Conservation (phyloP, 2,113 vertebrate genomes). For the Brevimyrus niger region DNA sequence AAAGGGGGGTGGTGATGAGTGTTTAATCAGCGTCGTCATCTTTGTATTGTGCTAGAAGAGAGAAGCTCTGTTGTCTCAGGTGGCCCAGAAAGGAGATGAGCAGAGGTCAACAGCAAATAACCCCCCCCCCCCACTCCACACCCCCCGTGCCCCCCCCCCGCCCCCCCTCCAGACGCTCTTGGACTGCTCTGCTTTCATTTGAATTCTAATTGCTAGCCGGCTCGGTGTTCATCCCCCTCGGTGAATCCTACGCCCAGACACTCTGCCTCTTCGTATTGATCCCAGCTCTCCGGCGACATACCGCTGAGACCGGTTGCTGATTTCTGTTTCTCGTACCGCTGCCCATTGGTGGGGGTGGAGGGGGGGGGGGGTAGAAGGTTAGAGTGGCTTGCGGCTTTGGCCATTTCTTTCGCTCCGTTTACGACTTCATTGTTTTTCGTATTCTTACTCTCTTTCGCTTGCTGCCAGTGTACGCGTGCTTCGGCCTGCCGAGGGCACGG, state of each 20-base stretch:
- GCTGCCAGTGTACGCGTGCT: conserved; percentile 34
- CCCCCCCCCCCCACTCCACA: background rate
- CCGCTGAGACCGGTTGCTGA: conserved; percentile 25
- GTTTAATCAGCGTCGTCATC: background rate
- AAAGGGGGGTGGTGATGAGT: background rate
- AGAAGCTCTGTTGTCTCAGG: background rate
- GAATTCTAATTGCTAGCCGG: conserved; percentile 47
- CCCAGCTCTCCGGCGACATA: conserved; percentile 18
- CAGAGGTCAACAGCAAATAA: background rate
- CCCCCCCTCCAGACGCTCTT: conserved; percentile 7
- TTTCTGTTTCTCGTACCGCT: conserved; percentile 21
- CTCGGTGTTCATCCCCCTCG: conserved; percentile 26
- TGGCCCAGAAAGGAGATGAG: background rate
- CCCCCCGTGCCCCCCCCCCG: no score
- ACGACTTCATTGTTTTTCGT: background rate
- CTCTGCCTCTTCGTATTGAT: conserved; percentile 36
- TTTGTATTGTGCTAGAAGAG: background rate
- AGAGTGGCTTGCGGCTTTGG: background rate
- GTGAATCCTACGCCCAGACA: conserved; percentile 29
- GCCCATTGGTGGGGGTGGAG: background rate
- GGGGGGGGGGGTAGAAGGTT: background rate
- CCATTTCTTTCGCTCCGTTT: conserved; percentile 21
- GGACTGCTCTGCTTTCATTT: conserved; percentile 45
- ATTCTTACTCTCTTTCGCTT: background rate
- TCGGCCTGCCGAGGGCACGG: conserved; percentile 51